A percentile compares a stretch with the other conserved stretches of the same genome.
Conservation (phyloP, 2,888 invertebrate species). For the Cephus sareptanus region DNA sequence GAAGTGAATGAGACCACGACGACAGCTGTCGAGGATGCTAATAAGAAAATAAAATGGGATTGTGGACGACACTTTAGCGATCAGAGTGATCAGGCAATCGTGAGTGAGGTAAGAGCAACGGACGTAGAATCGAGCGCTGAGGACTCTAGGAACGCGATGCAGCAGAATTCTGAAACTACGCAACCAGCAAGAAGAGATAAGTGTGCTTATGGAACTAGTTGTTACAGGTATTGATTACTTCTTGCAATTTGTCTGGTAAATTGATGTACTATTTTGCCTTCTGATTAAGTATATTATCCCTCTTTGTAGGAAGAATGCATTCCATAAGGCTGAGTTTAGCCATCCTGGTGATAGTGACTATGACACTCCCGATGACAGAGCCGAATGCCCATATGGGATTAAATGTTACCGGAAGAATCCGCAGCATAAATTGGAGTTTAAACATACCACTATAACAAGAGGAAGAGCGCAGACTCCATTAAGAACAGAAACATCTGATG, state of each 20-base stretch:
- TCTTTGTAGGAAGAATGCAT: constrained; percentile 70
- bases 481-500: constrained; percentile 18
- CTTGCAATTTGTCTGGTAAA: constrained; percentile 1
- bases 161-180: neutral
- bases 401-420: constrained; percentile 71
- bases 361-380: constrained; percentile 63
- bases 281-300: constrained; percentile 9
- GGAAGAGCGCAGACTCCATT: constrained; percentile 39
- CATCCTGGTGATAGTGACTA: constrained; percentile 77
- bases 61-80: constrained; percentile 36
- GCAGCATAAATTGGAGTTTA: constrained; percentile 70
- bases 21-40: constrained; percentile 23
- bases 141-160: neutral
- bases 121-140: neutral
- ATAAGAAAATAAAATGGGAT: constrained; percentile 42
- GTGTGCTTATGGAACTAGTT: constrained; percentile 74
- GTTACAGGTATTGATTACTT: constrained; percentile 69
- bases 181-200: constrained; percentile 62
- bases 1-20: neutral
- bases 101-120: neutral
- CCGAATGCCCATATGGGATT: constrained; percentile 71
- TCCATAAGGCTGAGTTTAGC: constrained; percentile 71
- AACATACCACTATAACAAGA: constrained; percentile 48
- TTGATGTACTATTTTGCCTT: neutral
- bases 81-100: constrained; percentile 14